These are phyloP conservation scores for Capromys pilorides DNA, from an alignment of 2,797 vertebrate genomes.

Conservation along the genomic window DNA sequence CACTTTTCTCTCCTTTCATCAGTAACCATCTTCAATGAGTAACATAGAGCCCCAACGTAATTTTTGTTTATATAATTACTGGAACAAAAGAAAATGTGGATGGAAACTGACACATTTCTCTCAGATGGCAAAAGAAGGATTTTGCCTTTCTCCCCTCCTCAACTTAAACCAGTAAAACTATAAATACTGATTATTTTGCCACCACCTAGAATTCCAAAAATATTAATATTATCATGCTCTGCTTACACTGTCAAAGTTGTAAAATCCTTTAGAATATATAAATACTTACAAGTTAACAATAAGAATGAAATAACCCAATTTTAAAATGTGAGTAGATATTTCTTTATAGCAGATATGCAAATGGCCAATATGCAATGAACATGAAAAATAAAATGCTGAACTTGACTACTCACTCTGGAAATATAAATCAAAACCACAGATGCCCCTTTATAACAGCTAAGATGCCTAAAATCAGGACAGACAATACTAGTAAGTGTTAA, in stretches of 20 bases:
- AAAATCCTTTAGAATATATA: constrained; percentile 24
- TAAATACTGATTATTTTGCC: background rate
- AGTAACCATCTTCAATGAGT: background rate
- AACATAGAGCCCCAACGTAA: background rate
- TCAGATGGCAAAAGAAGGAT: background rate
- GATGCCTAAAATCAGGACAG: background rate
- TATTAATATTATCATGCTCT: background rate
- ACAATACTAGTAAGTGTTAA: background rate
- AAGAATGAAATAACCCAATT: background rate
- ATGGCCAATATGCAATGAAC: background rate
- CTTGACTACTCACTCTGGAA: background rate
- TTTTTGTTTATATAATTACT: background rate
- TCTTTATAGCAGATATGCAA: background rate
- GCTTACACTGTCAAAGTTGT: background rate
- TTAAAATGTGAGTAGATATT: background rate
- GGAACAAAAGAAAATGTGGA: background rate
- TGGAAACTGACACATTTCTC: background rate
- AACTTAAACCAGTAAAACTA: constrained; percentile 18
- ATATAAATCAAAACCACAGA: background rate
- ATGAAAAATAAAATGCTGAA: background rate
- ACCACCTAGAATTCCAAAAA: background rate
- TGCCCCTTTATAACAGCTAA: background rate
- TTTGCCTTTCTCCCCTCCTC: background rate
- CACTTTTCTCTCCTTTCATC: background rate
- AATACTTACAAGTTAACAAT: background rate